phyloP scores from a whole-genome alignment of 2,888 invertebrate genomes.

The Nowickia ferox region DNA sequence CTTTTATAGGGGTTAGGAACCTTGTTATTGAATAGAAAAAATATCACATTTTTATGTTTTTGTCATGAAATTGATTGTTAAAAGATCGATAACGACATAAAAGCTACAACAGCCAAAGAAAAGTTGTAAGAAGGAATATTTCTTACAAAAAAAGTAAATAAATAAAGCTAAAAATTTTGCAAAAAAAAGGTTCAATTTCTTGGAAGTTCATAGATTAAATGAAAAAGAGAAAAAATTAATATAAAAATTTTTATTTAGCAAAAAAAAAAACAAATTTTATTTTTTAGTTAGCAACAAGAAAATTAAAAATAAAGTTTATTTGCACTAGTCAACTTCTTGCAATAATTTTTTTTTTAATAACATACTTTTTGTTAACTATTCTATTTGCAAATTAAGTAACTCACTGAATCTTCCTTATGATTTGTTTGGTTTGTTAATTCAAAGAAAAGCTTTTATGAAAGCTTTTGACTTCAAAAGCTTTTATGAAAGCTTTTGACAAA shows the following conservation, averaged over 20 bases:
- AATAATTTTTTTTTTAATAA: too few species aligned
- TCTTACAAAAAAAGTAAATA: conserved; percentile 6
- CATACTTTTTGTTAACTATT: too few species aligned
- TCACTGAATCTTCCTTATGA: too few species aligned
- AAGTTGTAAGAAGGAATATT: conserved; percentile 23
- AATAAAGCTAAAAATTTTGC: not conserved
- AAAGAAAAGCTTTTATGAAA: too few species aligned
- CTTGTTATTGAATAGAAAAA: conserved; percentile 70
- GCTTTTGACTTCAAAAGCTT: too few species aligned
- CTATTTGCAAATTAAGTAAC: too few species aligned
- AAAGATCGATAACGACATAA: conserved; percentile 70
- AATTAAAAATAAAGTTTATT: not conserved
- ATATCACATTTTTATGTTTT: conserved; percentile 69
- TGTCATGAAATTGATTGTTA: conserved; percentile 72
- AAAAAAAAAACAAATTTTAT: not conserved
- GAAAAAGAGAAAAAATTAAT: not conserved
- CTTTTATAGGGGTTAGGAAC: conserved; percentile 71
- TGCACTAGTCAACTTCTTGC: too few species aligned
- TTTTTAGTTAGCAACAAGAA: not conserved
- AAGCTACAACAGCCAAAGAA: conserved; percentile 31
- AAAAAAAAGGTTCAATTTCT: conserved; percentile 59
- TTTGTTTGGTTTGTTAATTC: too few species aligned
- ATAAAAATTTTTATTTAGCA: not conserved
- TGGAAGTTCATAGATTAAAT: conserved; percentile 48
- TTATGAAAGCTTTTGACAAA: not conserved